These are phyloP conservation scores for Acrossocheilus wenchowensis DNA, from an alignment of 2,797 vertebrate genomes.

Conservation along the genomic window DNA sequence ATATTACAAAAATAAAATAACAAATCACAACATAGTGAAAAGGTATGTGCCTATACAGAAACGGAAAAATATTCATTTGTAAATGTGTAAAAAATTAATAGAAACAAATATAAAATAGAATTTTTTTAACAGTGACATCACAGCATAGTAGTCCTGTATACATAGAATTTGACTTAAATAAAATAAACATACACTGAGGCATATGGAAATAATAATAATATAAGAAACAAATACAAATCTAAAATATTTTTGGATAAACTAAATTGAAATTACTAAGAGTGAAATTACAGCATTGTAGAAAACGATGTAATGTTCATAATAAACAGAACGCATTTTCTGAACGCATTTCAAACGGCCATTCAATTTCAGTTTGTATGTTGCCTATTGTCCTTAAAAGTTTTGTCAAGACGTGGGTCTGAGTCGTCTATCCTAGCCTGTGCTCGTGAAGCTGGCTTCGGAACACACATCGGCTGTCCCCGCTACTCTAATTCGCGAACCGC, in stretches of 20 bases:
- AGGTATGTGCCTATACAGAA: background rate
- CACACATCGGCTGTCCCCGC: slow-evolving; percentile 42
- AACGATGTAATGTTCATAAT: background rate
- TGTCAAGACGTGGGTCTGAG: background rate
- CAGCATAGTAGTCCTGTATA: background rate
- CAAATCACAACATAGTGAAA: background rate
- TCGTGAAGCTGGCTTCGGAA: background rate
- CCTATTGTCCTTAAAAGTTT: background rate
- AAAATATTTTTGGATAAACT: background rate
- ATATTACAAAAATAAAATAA: background rate
- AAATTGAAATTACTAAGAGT: background rate
- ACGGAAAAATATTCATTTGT: background rate
- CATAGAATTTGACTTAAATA: background rate
- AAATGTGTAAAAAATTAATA: background rate
- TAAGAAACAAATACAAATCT: no score
- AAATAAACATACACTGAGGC: background rate
- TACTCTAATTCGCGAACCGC: slow-evolving; percentile 74
- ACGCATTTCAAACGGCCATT: background rate
- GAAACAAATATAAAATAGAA: no score
- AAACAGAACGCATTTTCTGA: background rate
- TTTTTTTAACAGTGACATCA: background rate
- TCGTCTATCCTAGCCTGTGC: background rate
- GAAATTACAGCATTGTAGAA: background rate
- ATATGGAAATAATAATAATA: background rate
- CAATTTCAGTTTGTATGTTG: background rate